phyloP scores from a whole-genome alignment of 2,113 vertebrate genomes.

The Bufo bufo region DNA sequence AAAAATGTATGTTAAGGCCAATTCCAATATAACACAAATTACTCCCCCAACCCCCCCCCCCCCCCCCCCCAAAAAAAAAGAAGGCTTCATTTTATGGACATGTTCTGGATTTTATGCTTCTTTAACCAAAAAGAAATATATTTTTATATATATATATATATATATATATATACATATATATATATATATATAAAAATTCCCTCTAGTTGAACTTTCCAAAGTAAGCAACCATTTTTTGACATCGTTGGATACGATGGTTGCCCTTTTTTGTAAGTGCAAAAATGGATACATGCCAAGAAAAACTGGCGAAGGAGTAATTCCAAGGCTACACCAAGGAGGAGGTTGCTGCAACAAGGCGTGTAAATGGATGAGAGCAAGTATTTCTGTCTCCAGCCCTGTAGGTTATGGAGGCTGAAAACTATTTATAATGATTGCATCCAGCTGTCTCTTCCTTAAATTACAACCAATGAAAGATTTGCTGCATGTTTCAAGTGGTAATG shows the following conservation, averaged over 20 bases:
- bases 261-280: constrained; percentile 36
- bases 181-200: background rate
- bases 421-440: constrained; percentile 23
- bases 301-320: background rate
- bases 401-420: background rate
- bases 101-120: constrained; percentile 13
- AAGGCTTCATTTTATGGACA: constrained; percentile 14
- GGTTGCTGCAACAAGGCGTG: background rate
- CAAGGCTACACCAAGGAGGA: constrained; percentile 4
- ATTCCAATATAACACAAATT: constrained; percentile 44
- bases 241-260: constrained; percentile 25
- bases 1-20: constrained; percentile 45
- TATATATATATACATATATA: too few relatives aligned
- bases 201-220: constrained; percentile 29
- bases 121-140: background rate
- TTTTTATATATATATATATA: too few relatives aligned
- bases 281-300: constrained; percentile 30
- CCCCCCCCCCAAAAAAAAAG: too few relatives aligned
- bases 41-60: constrained; percentile 1
- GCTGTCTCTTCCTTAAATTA: background rate
- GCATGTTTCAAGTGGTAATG: background rate
- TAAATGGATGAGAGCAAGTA: background rate
- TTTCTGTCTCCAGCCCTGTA: constrained; percentile 14
- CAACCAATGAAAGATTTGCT: constrained; percentile 8
- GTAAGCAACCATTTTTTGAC: constrained; percentile 33